phyloP scores from a whole-genome alignment of 2,888 invertebrate genomes.

The Aspidiotus rigidus region DNA sequence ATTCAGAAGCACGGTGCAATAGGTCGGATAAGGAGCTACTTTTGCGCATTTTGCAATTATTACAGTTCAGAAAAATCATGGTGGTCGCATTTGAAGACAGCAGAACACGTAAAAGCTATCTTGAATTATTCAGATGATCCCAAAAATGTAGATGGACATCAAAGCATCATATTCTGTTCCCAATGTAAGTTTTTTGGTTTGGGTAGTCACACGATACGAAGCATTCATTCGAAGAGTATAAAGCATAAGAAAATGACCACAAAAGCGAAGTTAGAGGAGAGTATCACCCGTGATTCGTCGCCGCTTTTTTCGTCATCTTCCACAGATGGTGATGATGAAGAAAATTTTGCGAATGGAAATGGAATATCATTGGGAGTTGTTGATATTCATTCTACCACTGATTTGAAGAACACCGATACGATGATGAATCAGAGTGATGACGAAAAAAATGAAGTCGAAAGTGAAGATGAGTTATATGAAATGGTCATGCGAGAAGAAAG shows the following conservation, averaged over 20 bases:
- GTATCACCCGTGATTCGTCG: not conserved
- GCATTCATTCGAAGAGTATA: not conserved
- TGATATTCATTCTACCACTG: not conserved
- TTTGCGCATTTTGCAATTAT: not conserved
- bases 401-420: not conserved
- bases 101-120: not conserved
- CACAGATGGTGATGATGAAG: not conserved
- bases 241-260: not conserved
- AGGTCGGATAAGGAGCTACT: not conserved
- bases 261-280: not conserved
- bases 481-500: not conserved
- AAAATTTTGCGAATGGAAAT: not conserved
- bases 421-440: not conserved
- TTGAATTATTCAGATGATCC: not conserved
- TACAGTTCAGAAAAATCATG: not conserved
- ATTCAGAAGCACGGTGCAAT: not conserved
- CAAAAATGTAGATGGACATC: not conserved
- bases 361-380: not conserved
- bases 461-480: constrained; percentile 5
- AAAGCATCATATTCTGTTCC: not conserved
- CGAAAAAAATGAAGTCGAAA: constrained; percentile 8
- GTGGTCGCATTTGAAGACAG: not conserved
- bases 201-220: not conserved
- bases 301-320: not conserved
- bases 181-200: not conserved